Percentiles rank a stretch among this genome's conserved stretches.
phyloP scores from a whole-genome alignment of 1,140 invertebrate genomes.

The Patella vulgata region DNA sequence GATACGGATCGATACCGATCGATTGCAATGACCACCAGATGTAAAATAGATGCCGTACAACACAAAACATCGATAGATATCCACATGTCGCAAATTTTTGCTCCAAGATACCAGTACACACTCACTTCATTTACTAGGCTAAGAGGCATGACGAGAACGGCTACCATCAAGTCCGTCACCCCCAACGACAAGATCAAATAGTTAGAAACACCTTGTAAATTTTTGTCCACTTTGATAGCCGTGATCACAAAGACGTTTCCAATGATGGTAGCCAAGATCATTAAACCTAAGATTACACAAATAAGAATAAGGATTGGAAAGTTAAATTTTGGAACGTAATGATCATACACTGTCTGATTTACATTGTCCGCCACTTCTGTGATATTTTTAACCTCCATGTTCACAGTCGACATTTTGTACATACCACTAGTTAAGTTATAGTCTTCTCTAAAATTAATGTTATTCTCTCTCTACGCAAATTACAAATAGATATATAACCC shows the following conservation, averaged over 20 bases:
- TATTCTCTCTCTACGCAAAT: too few species aligned
- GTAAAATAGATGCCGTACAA: slow-evolving; percentile 92
- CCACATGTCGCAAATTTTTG: slow-evolving; percentile 90
- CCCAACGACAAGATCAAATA: slow-evolving; percentile 94
- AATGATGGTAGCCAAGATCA: slow-evolving; percentile 69
- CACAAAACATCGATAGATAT: slow-evolving; percentile 91
- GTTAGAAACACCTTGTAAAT: slow-evolving; percentile 89
- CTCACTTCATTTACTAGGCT: slow-evolving; percentile 70
- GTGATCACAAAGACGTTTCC: slow-evolving; percentile 96
- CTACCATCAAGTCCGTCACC: slow-evolving; percentile 95
- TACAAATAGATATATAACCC: too few species aligned
- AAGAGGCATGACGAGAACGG: slow-evolving; percentile 73
- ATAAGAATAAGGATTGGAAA: slow-evolving; percentile 39
- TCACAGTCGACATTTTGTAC: too few species aligned
- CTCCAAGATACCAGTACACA: slow-evolving; percentile 82
- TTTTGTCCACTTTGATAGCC: slow-evolving; percentile 87
- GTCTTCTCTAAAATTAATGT: too few species aligned
- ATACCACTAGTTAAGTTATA: too few species aligned
- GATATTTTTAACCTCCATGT: too few species aligned
- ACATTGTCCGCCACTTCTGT: too few species aligned
- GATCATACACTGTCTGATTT: too few species aligned
- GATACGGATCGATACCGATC: slow-evolving; percentile 97
- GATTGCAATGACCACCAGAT: slow-evolving; percentile 92
- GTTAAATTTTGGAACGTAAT: slow-evolving; percentile 34
- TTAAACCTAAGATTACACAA: slow-evolving; percentile 51